phyloP scores from a whole-genome alignment of 2,888 invertebrate species.

The Chrysolina oricalcia region DNA sequence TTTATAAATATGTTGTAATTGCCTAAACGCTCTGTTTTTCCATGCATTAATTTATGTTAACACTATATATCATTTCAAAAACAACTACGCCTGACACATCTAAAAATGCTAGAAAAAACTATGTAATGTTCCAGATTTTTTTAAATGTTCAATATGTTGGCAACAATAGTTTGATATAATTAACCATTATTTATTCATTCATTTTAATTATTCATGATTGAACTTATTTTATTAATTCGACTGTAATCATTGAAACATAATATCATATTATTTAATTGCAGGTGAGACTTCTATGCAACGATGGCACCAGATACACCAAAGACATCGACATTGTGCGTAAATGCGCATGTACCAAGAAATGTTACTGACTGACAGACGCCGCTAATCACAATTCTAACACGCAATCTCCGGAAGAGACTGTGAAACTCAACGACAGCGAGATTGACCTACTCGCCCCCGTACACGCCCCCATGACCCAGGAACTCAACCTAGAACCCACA shows the following conservation, averaged over 20 bases:
- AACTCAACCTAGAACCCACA: conserved; percentile 50
- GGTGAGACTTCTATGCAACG: conserved; percentile 92
- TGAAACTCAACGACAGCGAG: conserved; percentile 28
- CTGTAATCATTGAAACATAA: too few relatives aligned
- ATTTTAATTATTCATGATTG: too few relatives aligned
- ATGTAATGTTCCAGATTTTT: too few relatives aligned
- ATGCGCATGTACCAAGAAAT: conserved; percentile 95
- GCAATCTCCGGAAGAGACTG: conserved; percentile 41
- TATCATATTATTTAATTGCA: conserved; percentile 65
- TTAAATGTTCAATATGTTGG: too few relatives aligned
- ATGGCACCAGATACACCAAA: conserved; percentile 95
- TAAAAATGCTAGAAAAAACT: too few relatives aligned
- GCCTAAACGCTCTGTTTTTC: too few relatives aligned
- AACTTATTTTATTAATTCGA: too few relatives aligned
- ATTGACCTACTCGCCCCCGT: conserved; percentile 43
- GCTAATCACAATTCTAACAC: conserved; percentile 74
- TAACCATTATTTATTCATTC: conserved; percentile 7
- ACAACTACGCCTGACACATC: too few relatives aligned
- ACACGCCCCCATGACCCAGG: conserved; percentile 46
- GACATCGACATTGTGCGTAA: conserved; percentile 97
- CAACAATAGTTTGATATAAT: too few relatives aligned
- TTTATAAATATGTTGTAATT: too few relatives aligned
- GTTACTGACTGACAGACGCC: conserved; percentile 82
- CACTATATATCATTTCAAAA: too few relatives aligned
- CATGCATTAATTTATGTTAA: too few relatives aligned